Conservation (phyloP, 2,888 invertebrate genomes). For the Stratiomys singularior region DNA sequence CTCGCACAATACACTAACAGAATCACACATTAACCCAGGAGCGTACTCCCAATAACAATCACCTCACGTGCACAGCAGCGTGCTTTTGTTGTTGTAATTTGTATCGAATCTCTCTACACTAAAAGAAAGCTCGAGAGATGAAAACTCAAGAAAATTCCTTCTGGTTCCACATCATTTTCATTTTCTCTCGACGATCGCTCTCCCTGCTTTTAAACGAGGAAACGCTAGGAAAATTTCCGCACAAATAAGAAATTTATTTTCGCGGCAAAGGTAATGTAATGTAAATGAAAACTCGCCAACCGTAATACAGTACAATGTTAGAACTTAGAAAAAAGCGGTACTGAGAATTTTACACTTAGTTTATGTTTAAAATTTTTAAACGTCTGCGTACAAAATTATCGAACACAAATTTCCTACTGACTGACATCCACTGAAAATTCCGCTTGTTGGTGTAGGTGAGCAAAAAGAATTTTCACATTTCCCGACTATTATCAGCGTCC, state of each 20-base stretch:
- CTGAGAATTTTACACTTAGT: background rate
- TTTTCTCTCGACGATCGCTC: background rate
- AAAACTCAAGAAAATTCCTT: slow-evolving; percentile 5
- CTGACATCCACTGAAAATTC: background rate
- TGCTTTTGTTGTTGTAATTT: background rate
- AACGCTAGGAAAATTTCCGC: background rate
- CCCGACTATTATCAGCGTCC: background rate
- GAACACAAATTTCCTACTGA: slow-evolving; percentile 21
- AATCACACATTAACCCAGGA: too few relatives aligned
- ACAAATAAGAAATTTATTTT: background rate
- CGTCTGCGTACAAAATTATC: too few relatives aligned
- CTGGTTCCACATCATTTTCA: slow-evolving; percentile 7
- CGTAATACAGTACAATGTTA: too few relatives aligned
- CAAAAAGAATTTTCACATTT: slow-evolving; percentile 17
- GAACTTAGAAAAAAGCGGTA: background rate
- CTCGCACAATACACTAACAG: too few relatives aligned
- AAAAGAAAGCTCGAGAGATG: background rate
- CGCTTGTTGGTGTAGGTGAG: slow-evolving; percentile 1
- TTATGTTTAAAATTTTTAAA: background rate
- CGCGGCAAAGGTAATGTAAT: too few relatives aligned
- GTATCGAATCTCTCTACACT: background rate
- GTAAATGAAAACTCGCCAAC: too few relatives aligned
- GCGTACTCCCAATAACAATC: background rate
- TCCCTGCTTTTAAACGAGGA: background rate
- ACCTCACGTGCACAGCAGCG: background rate